phyloP scores from a whole-genome alignment of 2,888 invertebrate genomes.

The Oscheius sp. region DNA sequence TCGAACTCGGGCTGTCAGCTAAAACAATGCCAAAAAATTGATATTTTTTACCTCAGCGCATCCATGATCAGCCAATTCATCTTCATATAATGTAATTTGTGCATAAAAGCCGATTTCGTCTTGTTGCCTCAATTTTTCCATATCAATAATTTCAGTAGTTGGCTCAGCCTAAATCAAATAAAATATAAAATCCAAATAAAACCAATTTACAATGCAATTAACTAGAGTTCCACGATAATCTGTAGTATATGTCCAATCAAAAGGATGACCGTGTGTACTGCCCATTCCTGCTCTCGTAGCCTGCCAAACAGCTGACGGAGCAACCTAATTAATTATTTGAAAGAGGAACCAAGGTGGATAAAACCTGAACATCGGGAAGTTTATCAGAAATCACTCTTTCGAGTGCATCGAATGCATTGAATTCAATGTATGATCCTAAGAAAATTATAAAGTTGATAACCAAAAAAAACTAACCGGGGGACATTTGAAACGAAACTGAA shows the following conservation, averaged over 20 bases:
- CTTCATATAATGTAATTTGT: conserved; percentile 89
- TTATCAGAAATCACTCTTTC: conserved; percentile 79
- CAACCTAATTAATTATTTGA: conserved; percentile 53
- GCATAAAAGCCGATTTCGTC: conserved; percentile 94
- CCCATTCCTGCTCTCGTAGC: conserved; percentile 49
- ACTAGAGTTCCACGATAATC: conserved; percentile 84
- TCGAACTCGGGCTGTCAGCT: conserved; percentile 81
- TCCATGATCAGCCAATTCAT: conserved; percentile 97
- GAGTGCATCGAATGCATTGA: conserved; percentile 91
- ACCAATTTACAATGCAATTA: conserved; percentile 30
- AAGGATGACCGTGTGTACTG: conserved; percentile 58
- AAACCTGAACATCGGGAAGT: conserved; percentile 64
- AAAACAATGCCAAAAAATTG: conserved; percentile 75
- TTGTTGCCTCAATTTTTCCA: conserved; percentile 86
- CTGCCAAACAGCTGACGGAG: conserved; percentile 67
- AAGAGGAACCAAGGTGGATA: no score
- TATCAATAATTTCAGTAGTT: conserved; percentile 81
- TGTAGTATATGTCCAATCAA: conserved; percentile 96
- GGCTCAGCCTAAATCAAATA: conserved; percentile 27
- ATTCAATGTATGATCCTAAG: conserved; percentile 82
- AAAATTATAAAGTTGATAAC: not conserved
- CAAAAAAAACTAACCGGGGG: not conserved
- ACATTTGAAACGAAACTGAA: not conserved
- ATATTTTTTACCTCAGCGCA: conserved; percentile 81
- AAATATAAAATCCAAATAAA: not conserved